Evolutionary conservation across 2,113 vertebrate genomes (phyloP).

Genomic region (Aegotheles bennettii): DNA sequence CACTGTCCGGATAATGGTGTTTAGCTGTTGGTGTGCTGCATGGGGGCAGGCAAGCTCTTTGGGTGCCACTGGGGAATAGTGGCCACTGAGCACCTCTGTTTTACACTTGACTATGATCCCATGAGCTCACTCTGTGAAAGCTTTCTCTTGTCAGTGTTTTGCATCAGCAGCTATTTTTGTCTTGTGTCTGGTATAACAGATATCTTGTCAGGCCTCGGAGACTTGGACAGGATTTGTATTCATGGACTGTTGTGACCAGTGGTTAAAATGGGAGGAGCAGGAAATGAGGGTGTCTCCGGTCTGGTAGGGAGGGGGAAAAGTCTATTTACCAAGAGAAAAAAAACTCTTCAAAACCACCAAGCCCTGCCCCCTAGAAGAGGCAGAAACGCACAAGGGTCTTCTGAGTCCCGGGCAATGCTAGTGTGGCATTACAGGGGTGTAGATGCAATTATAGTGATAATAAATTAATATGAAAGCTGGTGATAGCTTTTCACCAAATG

Average conservation of each 20-base stretch:
- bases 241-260: neutral
- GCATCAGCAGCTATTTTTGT: neutral
- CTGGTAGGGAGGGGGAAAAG: neutral
- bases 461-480: neutral
- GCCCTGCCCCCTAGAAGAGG: neutral
- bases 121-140: neutral
- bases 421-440: accelerated
- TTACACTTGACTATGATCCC: neutral
- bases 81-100: neutral
- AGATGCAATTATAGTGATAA: neutral
- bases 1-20: neutral
- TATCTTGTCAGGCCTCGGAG: neutral
- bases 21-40: neutral
- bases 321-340: neutral
- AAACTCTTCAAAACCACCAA: neutral
- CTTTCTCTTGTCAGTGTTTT: neutral
- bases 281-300: neutral
- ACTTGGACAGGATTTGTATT: neutral
- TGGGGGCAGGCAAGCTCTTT: neutral
- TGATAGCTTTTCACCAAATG: neutral
- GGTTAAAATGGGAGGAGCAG: neutral
- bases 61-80: neutral
- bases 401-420: neutral
- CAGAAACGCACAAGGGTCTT: neutral
- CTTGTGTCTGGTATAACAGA: neutral